A percentile compares a stretch with the other conserved stretches of the same genome.
Evolutionary conservation across 2,888 invertebrate genomes (phyloP).

Genomic region (Leptopilina myrica): DNA sequence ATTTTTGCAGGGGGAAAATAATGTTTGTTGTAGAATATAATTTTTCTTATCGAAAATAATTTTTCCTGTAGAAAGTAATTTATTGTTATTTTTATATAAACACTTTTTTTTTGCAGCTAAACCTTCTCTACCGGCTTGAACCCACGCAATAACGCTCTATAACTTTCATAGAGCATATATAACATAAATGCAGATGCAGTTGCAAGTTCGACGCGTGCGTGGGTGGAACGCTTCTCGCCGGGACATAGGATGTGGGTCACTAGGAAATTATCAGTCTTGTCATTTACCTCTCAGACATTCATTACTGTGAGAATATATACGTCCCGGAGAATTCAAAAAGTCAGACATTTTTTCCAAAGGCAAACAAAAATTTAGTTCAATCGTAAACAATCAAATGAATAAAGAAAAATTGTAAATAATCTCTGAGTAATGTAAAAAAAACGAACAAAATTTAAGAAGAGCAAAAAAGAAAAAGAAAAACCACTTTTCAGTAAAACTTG

Average conservation of each 20-base stretch:
- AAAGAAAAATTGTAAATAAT: too few species aligned
- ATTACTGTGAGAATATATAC: not conserved
- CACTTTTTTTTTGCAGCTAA: not conserved
- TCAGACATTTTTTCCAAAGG: too few species aligned
- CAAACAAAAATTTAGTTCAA: too few species aligned
- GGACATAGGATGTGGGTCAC: slow-evolving; percentile 68
- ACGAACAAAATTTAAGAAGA: too few species aligned
- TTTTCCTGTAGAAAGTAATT: slow-evolving; percentile 5
- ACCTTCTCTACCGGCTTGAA: not conserved
- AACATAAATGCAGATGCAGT: slow-evolving; percentile 49
- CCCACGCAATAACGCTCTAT: slow-evolving; percentile 10
- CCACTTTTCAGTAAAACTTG: too few species aligned
- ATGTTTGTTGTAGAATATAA: not conserved
- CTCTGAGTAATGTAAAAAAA: not conserved
- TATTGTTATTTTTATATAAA: not conserved
- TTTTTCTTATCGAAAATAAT: not conserved
- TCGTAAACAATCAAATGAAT: too few species aligned
- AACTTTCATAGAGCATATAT: not conserved
- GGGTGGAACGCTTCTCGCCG: slow-evolving; percentile 49
- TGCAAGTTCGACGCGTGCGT: slow-evolving; percentile 55
- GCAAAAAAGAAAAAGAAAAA: too few species aligned
- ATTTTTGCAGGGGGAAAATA: too few species aligned
- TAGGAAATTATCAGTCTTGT: slow-evolving; percentile 72
- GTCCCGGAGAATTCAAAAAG: not conserved
- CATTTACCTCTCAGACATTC: slow-evolving; percentile 10